phyloP scores from a whole-genome alignment of 2,113 vertebrate genomes.

The Otus sunia region DNA sequence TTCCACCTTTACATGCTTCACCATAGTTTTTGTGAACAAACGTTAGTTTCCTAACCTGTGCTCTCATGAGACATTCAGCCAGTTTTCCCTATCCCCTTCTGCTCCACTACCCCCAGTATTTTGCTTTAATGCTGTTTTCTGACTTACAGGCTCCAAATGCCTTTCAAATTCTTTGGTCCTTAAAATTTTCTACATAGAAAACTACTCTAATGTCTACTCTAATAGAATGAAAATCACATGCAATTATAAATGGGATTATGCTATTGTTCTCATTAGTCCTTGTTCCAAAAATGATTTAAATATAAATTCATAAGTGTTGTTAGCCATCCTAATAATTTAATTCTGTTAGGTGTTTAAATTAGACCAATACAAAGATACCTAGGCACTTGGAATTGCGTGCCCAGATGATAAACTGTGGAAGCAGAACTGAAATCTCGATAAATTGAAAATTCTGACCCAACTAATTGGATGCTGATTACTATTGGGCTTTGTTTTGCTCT shows the following conservation, averaged over 20 bases:
- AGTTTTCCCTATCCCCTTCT: not conserved
- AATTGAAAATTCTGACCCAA: not conserved
- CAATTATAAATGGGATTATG: not conserved
- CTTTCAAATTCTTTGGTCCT: not conserved
- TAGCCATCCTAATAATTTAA: not conserved
- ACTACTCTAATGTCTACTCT: not conserved
- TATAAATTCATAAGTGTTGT: not conserved
- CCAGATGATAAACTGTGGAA: not conserved
- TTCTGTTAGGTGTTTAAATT: not conserved
- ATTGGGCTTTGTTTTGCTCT: not conserved
- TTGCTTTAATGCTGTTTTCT: not conserved
- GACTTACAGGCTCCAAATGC: not conserved
- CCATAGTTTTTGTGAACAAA: not conserved
- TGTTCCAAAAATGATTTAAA: not conserved
- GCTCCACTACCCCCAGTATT: not conserved
- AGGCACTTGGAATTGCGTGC: fast-evolving
- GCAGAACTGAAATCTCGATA: not conserved
- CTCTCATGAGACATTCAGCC: not conserved
- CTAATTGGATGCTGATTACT: not conserved
- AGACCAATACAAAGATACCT: not conserved
- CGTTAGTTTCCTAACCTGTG: not conserved
- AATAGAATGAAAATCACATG: not conserved
- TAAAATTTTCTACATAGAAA: not conserved
- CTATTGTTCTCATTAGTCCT: not conserved
- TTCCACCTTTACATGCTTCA: not conserved